Evolutionary conservation across 2,888 invertebrate species (phyloP), one percentile per base, ranked within the genome.

Genomic region (Drosophila yooni): DNA sequence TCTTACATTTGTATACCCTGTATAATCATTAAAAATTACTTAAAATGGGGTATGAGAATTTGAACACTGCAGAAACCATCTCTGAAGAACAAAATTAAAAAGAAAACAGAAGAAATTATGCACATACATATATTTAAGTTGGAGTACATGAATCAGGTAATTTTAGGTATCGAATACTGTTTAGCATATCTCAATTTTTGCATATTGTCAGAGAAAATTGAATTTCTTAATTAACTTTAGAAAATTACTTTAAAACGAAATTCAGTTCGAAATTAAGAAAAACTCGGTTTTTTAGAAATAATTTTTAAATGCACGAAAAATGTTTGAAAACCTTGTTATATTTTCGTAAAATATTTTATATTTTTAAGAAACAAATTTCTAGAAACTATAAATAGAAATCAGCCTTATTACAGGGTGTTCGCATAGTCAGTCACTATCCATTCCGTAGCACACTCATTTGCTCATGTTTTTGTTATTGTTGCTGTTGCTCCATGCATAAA

Each of bases 401-500:
- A 4, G 15, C 8, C 7, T 25, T 46, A 13, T n/a, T 25, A 21
- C 1, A 57, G 57, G 43, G 43, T 57, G 18, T 43, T 0, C 2
- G 2, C 2, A 10, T 10, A 18, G 18, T 29, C 43, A 18, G 21
- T 15, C 21, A 25, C 7, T 27, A 15, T 38, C 7, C 11, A 15
- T 27, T 15, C 21, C 10, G 38, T 8, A 8, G 29, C 29, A 8
- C 8, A 29, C n/a, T 59, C 72, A 63, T 70, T 66, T 64, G 51
- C 18, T 50, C 29, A 36, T 85, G 63, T 58, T 75, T 54, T 48
- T 74, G 53, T 48, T 69, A 71, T 21, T 70, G 62, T 38, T 79
- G 67, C 54, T 62, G 74, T 61, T 75, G 80, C 71, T 33, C 64
- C 82, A 72, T 86, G 90, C 86, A 86, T 86, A 86, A 86, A 86